Conservation (phyloP, 2,113 vertebrate genomes). For the Thunnus thynnus region DNA sequence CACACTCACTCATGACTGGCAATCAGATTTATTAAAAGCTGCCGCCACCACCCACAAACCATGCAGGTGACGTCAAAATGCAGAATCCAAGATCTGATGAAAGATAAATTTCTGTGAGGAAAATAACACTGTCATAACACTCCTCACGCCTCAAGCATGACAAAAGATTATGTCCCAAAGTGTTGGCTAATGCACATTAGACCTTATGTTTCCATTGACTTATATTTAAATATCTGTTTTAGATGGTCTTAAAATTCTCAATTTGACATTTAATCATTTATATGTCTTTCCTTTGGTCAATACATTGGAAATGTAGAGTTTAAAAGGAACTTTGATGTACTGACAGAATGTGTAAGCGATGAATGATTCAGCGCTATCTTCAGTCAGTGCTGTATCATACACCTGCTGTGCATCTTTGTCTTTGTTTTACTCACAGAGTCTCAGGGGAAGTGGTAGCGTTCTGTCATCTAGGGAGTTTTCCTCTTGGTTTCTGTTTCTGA, state of each 20-base stretch:
- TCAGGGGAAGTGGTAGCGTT: slow-evolving; percentile 64
- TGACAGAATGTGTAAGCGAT: slow-evolving; percentile 12
- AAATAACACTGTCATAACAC: background rate
- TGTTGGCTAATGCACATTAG: background rate
- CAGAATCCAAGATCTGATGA: background rate
- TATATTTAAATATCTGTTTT: background rate
- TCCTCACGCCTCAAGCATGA: background rate
- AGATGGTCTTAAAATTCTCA: background rate
- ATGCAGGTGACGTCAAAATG: slow-evolving; percentile 11
- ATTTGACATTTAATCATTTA: background rate
- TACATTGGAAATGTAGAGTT: background rate
- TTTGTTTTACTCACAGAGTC: slow-evolving; percentile 54
- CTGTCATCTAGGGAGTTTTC: slow-evolving; percentile 71
- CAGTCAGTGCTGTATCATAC: slow-evolving; percentile 38
- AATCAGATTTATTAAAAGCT: slow-evolving; percentile 16
- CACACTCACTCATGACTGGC: background rate
- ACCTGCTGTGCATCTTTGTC: slow-evolving; percentile 55
- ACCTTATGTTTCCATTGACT: background rate
- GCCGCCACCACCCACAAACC: background rate
- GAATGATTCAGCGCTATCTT: slow-evolving; percentile 61
- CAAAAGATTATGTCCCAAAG: background rate
- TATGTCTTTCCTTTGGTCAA: background rate
- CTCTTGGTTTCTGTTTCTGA: slow-evolving; percentile 66
- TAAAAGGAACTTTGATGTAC: slow-evolving; percentile 16
- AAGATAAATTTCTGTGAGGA: background rate